A percentile compares a stretch with the other conserved stretches of the same genome.
These are phyloP conservation scores for Microctonus hyperodae DNA, from an alignment of 2,888 invertebrate species.

Conservation along the genomic window DNA sequence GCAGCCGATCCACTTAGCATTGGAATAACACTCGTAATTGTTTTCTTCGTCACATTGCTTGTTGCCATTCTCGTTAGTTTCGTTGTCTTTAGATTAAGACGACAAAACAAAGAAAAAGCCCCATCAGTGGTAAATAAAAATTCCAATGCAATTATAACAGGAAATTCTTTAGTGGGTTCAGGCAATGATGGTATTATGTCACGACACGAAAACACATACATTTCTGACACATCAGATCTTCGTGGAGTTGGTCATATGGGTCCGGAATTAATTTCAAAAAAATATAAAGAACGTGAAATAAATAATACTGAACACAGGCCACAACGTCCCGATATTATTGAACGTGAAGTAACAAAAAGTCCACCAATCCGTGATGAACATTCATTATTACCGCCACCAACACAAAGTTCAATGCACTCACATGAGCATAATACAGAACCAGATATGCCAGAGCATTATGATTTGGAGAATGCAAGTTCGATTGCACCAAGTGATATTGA, in stretches of 20 bases:
- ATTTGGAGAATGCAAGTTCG: constrained; percentile 95
- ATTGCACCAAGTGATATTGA: constrained; percentile 98
- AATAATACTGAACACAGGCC: constrained; percentile 76
- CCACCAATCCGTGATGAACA: constrained; percentile 83
- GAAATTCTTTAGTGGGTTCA: constrained; percentile 72
- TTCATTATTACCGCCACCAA: constrained; percentile 77
- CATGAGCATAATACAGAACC: constrained; percentile 76
- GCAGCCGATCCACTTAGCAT: constrained; percentile 89
- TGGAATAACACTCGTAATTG: constrained; percentile 91
- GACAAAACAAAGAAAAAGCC: constrained; percentile 86
- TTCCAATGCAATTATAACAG: constrained; percentile 76
- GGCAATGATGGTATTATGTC: constrained; percentile 76
- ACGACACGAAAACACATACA: constrained; percentile 72
- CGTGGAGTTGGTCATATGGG: constrained; percentile 80
- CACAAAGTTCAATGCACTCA: constrained; percentile 74
- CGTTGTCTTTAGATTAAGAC: constrained; percentile 87
- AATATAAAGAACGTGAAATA: constrained; percentile 87
- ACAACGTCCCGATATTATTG: constrained; percentile 93
- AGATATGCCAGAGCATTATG: constrained; percentile 92
- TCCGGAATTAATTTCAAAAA: constrained; percentile 86
- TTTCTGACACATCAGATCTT: constrained; percentile 70
- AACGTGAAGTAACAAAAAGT: constrained; percentile 86
- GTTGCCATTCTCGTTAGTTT: constrained; percentile 91
- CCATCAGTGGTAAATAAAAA: constrained; percentile 80
- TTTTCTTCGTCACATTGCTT: constrained; percentile 89